phyloP scores from a whole-genome alignment of 1,140 invertebrate species.

The Bombus huntii region DNA sequence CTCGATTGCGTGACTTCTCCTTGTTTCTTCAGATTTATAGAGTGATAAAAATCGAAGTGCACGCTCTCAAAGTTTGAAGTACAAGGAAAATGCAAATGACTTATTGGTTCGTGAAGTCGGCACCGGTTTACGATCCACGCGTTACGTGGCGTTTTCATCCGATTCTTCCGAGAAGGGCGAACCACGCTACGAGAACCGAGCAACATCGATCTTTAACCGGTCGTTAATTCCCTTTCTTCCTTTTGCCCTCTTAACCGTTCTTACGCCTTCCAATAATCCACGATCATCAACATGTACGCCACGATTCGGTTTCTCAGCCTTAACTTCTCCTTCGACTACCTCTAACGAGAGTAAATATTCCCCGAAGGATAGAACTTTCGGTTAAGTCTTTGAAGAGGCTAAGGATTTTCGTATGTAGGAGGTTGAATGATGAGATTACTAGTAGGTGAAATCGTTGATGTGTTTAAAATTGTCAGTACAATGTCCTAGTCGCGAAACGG shows the following conservation, averaged over 20 bases:
- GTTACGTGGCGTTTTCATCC: conserved; percentile 20
- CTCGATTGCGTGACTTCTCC: conserved; percentile 7
- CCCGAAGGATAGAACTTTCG: too few species aligned
- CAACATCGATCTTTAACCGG: conserved; percentile 44
- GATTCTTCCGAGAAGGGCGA: conserved; percentile 22
- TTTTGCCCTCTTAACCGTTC: background rate
- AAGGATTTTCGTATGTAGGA: too few species aligned
- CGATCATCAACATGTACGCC: background rate
- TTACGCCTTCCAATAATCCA: conserved; percentile 1
- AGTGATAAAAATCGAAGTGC: conserved; percentile 10
- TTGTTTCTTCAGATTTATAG: background rate
- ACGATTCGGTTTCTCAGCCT: background rate
- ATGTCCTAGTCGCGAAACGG: too few species aligned
- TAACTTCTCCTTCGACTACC: background rate
- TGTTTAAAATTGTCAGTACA: too few species aligned
- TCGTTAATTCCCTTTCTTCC: background rate
- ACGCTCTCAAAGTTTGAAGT: background rate
- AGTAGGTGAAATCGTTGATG: too few species aligned
- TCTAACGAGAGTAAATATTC: too few species aligned
- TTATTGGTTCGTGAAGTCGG: background rate
- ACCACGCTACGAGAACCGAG: background rate
- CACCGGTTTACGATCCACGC: background rate
- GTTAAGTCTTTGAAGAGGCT: too few species aligned
- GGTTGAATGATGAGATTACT: too few species aligned
- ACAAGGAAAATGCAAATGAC: conserved; percentile 24